Conservation (phyloP, 2,888 invertebrate species). For the Onchidella celtica region DNA sequence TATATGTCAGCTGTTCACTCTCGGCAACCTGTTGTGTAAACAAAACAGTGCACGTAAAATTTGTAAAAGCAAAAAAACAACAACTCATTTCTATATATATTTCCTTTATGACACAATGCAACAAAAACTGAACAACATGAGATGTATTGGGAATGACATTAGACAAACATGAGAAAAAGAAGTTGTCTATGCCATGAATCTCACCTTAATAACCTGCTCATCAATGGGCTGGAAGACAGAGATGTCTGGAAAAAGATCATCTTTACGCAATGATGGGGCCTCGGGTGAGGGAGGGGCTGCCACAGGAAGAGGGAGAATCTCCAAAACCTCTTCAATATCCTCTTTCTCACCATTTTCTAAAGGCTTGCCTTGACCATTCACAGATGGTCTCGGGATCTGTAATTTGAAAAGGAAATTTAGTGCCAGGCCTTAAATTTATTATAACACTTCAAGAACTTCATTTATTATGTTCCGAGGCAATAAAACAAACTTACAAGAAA, state of each 20-base stretch:
- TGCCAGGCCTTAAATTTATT: background rate
- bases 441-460: too few relatives aligned
- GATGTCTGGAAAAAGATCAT: slow-evolving; percentile 75
- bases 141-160: too few relatives aligned
- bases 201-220: slow-evolving; percentile 74
- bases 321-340: slow-evolving; percentile 69
- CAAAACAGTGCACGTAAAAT: background rate
- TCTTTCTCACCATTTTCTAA: slow-evolving; percentile 59
- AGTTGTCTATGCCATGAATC: background rate
- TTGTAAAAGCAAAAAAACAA: too few relatives aligned
- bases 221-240: slow-evolving; percentile 76
- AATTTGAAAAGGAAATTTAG: background rate
- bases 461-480: too few relatives aligned
- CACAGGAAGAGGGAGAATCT: slow-evolving; percentile 69
- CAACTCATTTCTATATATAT: too few relatives aligned
- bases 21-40: slow-evolving; percentile 75
- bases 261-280: slow-evolving; percentile 75
- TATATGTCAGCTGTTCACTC: slow-evolving; percentile 78
- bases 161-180: too few relatives aligned
- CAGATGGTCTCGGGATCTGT: background rate
- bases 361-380: background rate
- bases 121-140: too few relatives aligned
- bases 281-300: slow-evolving; percentile 66
- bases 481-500: too few relatives aligned
- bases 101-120: too few relatives aligned